Evolutionary conservation across 1,140 invertebrate genomes (phyloP), one percentile per base, ranked within the genome.

Genomic region (Teleopsis dalmanni): DNA sequence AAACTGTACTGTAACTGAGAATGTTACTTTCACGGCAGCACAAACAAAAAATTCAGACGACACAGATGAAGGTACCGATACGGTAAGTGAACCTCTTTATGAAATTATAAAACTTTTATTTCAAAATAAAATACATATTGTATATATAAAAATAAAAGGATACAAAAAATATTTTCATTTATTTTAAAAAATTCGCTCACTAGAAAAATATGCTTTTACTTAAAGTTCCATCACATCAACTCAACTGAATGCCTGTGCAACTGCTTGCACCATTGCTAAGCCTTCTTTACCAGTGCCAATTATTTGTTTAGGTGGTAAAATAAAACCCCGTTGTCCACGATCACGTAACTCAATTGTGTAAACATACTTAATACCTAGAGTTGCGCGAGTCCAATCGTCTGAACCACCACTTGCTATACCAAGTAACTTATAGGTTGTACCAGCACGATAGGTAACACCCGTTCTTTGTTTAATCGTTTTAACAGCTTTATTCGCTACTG

Each of bases 271-370:
- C 5, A 81, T 88, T 3, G 81, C 85, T 59, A 88, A 81, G 10
- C 85, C 88, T 73, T 95, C 91, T 43, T 81, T 78, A 0, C 85
- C 88, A 3, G 88, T 88, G 1, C 84, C 81, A 42, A 82, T 73
- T 52, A 96, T 95, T 56, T 83, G 83, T 22, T 73, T 73, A 9
- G 87, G 83, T 0, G 92, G 91, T 37, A 96, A 72, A 0, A 91
- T 65, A 62, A 96, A 96, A 0, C 91, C 91, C 57, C 87, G 85
- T 46, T 75, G 73, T 11, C 92, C 91, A 14, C 79, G 83, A 69
- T 95, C 91, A 43, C 88, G 75, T 9, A 95, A 72, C 75, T 96
- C 92, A 38, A 95, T 73, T 0, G 90, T 88, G 62, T 86, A 95
- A 0, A 88, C 75, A 65, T 94, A 94, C 63, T 90, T 91, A 35